Base-by-base conservation (phyloP, 2,888 invertebrate genomes). In the Pogonocherus hispidulus region DNA sequence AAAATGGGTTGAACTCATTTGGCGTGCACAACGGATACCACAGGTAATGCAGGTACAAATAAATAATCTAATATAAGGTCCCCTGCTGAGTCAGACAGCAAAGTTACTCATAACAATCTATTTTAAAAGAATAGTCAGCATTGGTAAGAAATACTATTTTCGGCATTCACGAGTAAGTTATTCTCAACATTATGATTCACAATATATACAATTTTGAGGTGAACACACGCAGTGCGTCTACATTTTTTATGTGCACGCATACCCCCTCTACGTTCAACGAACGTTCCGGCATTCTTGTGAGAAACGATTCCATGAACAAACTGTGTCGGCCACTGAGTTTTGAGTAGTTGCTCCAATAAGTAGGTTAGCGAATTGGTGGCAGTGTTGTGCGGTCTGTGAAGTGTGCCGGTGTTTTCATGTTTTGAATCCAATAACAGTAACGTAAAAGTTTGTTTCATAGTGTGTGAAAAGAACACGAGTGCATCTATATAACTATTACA, bases 191-290 rank as follows among this genome's bases (percentile, higher is more conserved):
- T 22, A 44, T 79, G 78, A 79, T 52, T 79, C 79, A 79, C 37
- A n/a, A n/a, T n/a, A 19, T n/a, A 49, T 41, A 66, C 62, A 69
- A 75, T 73, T 72, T 41, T 69, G 70, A 71, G 69, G 68, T 70
- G 75, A 72, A 72, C 76, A 74, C 76, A 78, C 78, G 75, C 75
- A 71, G 66, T 70, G 74, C 74, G 59, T 62, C 72, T 71, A 70
- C 63, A 51, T 56, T 66, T 71, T 69, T 60, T 66, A 64, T 47
- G 62, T 51, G 27, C 57, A 64, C 64, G 66, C 66, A 60, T 32
- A 27, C 23, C 69, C 69, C 69, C 69, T 66, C 69, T 22, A 60
- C 54, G 59, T 46, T 27, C 47, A 62, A 62, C 64, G 55, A 27
- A 56, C 57, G 55, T 63, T 63, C 54, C 63, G 62, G 62, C 62